Conservation (phyloP, 2,888 invertebrate genomes). For the Noctua fimbriata region DNA sequence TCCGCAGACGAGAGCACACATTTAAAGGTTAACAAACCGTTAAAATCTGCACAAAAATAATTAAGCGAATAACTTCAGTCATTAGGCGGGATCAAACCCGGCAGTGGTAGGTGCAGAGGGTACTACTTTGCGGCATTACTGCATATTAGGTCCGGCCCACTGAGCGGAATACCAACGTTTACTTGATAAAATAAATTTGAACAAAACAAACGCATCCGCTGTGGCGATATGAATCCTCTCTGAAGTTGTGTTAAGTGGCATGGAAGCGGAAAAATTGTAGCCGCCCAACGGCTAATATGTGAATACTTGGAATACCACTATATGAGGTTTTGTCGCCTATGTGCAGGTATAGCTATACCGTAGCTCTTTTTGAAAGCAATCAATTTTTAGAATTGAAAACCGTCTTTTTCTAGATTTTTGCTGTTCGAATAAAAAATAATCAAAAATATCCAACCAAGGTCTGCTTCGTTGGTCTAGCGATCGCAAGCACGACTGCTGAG, state of each 20-base stretch:
- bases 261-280: conserved; percentile 88
- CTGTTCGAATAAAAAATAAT: not conserved
- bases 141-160: conserved; percentile 83
- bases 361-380: conserved; percentile 28
- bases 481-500: too few species aligned
- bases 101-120: conserved; percentile 58
- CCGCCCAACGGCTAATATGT: conserved; percentile 85
- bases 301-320: conserved; percentile 85
- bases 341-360: conserved; percentile 24
- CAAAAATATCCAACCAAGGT: not conserved
- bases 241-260: conserved; percentile 88
- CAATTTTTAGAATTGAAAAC: conserved; percentile 22
- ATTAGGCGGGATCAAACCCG: conserved; percentile 82
- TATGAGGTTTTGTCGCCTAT: conserved; percentile 75
- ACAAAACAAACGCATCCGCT: conserved; percentile 89
- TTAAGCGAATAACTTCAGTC: conserved; percentile 86
- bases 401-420: not conserved
- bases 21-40: conserved; percentile 76
- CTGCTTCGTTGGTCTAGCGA: too few species aligned
- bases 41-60: conserved; percentile 80
- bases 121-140: conserved; percentile 82
- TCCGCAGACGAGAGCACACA: conserved; percentile 67
- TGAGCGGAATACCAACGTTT: conserved; percentile 87
- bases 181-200: conserved; percentile 90
- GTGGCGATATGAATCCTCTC: conserved; percentile 89